These are phyloP conservation scores for Cryptophagus acutangulus DNA, from an alignment of 2,888 invertebrate genomes.

Conservation along the genomic window DNA sequence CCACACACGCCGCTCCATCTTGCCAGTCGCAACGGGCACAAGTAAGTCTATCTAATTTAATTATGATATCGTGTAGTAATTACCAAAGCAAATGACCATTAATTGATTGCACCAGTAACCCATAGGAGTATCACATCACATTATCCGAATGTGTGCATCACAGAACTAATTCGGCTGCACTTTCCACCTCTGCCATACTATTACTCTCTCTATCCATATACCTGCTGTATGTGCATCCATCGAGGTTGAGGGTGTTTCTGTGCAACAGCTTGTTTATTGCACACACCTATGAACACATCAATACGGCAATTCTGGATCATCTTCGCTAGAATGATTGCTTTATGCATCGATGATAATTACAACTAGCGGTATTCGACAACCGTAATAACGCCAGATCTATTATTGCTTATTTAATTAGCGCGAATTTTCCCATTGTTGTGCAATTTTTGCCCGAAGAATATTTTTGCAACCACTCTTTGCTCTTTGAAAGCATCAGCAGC, in stretches of 20 bases:
- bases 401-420: constrained; percentile 28
- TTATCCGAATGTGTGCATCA: constrained; percentile 17
- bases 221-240: constrained; percentile 1
- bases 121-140: constrained; percentile 16
- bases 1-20: constrained; percentile 86
- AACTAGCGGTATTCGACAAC: constrained; percentile 26
- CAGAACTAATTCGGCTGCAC: constrained; percentile 14
- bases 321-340: constrained; percentile 34
- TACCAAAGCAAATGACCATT: constrained; percentile 30
- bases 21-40: constrained; percentile 88
- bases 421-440: too few relatives aligned
- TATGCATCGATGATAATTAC: constrained; percentile 33
- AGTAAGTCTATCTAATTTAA: constrained; percentile 67
- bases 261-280: constrained; percentile 45
- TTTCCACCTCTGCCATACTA: constrained; percentile 6
- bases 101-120: constrained; percentile 31
- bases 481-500: too few relatives aligned
- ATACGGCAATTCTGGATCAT: constrained; percentile 36
- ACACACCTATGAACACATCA: constrained; percentile 38
- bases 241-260: constrained; percentile 35
- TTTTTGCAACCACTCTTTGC: too few relatives aligned
- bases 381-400: constrained; percentile 26
- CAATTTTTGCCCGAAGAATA: too few relatives aligned
- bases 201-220: too few relatives aligned
- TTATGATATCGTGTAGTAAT: too few relatives aligned